Percentiles rank a stretch among this genome's conserved stretches.
These are phyloP conservation scores for Nasua narica DNA, from an alignment of 2,797 vertebrate species.

Conservation along the genomic window DNA sequence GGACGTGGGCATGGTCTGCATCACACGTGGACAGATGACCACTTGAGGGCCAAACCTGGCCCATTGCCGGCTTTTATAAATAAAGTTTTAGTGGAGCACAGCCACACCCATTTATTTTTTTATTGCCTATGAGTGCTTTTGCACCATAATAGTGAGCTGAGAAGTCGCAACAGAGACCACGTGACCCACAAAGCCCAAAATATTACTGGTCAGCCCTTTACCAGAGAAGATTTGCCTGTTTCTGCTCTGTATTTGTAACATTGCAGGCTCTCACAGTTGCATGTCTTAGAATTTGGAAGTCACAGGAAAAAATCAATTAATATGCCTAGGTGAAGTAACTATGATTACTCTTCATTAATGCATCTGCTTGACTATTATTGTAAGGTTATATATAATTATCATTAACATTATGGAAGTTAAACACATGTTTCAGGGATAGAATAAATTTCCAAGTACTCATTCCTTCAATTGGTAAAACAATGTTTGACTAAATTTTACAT, in stretches of 20 bases:
- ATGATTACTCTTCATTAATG: slow-evolving; percentile 30
- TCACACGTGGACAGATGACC: neutral
- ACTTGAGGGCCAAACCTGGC: neutral
- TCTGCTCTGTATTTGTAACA: neutral
- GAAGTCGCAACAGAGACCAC: neutral
- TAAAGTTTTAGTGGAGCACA: neutral
- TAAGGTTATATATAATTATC: slow-evolving; percentile 49
- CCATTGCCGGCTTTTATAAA: neutral
- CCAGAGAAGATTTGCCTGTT: neutral
- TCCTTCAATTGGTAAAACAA: slow-evolving; percentile 31
- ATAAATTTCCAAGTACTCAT: slow-evolving; percentile 24
- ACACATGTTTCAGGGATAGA: slow-evolving; percentile 11
- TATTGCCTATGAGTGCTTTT: neutral
- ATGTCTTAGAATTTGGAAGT: neutral
- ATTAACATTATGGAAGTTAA: slow-evolving; percentile 25
- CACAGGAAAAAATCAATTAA: neutral
- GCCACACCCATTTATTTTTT: neutral
- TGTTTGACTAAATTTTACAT: slow-evolving; percentile 23
- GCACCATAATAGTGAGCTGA: neutral
- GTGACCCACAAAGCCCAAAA: neutral
- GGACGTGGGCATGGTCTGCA: neutral
- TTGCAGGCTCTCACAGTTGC: neutral
- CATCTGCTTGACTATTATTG: neutral
- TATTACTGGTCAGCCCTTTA: neutral
- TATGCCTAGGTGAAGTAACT: neutral